These are phyloP conservation scores for Ectropis crepuscularia DNA, from an alignment of 2,888 invertebrate species.

Conservation along the genomic window DNA sequence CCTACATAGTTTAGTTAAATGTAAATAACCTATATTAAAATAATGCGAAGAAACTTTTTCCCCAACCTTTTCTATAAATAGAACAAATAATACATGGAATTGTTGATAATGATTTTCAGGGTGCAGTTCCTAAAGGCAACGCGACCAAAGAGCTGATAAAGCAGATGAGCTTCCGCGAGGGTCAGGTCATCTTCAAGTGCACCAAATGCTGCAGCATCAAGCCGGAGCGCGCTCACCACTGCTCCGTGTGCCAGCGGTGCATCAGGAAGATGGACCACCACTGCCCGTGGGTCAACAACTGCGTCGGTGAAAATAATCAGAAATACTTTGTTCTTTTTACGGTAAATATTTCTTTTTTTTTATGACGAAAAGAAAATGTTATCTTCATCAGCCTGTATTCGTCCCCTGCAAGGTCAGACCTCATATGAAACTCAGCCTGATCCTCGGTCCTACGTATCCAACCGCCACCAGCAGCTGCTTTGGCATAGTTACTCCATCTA, in stretches of 20 bases:
- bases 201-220: constrained; percentile 98
- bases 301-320: constrained; percentile 99
- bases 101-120: constrained; percentile 70
- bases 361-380: too few relatives aligned
- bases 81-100: not conserved
- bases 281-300: constrained; percentile 99
- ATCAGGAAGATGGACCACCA: constrained; percentile 87
- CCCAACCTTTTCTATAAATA: too few relatives aligned
- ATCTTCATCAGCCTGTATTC: too few relatives aligned
- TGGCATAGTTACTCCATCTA: too few relatives aligned
- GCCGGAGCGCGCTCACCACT: constrained; percentile 98
- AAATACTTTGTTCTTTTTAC: constrained; percentile 99
- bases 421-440: too few relatives aligned
- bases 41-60: too few relatives aligned
- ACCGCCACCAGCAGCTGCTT: too few relatives aligned
- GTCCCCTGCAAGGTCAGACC: too few relatives aligned
- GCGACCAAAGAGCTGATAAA: constrained; percentile 98
- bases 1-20: too few relatives aligned
- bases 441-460: too few relatives aligned
- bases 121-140: constrained; percentile 97
- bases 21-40: too few relatives aligned
- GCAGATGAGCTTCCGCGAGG: constrained; percentile 95
- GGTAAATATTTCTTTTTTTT: constrained; percentile 82
- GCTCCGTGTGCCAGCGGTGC: constrained; percentile 96
- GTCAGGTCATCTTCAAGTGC: constrained; percentile 97